Percentiles rank a stretch among this genome's conserved stretches.
Evolutionary conservation across 2,797 vertebrate genomes (phyloP).

Genomic region (Thripadectes ignobilis): DNA sequence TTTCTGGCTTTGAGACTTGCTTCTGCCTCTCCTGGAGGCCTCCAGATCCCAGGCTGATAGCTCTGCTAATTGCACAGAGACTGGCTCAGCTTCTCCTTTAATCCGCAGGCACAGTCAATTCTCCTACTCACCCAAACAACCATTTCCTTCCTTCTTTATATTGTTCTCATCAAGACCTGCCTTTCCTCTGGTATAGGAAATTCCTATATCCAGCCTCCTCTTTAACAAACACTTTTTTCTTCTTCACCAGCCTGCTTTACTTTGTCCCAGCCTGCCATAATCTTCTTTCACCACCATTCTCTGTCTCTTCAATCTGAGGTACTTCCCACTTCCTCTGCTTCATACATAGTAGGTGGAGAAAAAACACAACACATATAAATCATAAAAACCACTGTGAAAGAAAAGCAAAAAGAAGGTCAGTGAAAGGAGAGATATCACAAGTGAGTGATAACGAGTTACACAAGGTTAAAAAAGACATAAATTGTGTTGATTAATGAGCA

Average conservation of each 20-base stretch:
- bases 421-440: background rate
- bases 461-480: background rate
- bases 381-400: background rate
- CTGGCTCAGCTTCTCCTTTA: background rate
- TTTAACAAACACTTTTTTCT: background rate
- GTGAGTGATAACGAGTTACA: background rate
- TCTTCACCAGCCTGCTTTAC: background rate
- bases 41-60: background rate
- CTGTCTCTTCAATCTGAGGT: background rate
- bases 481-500: background rate
- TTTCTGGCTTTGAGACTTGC: background rate
- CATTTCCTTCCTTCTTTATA: slow-evolving; percentile 50
- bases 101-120: background rate
- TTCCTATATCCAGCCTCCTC: slow-evolving; percentile 12
- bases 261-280: background rate
- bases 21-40: background rate
- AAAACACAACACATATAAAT: background rate
- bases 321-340: background rate
- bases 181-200: slow-evolving; percentile 47
- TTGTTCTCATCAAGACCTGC: slow-evolving; percentile 47
- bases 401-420: background rate
- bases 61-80: background rate
- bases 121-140: slow-evolving; percentile 17
- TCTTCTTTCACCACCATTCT: background rate
- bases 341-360: background rate